phyloP scores from a whole-genome alignment of 1,140 invertebrate genomes.

The Popillia japonica region DNA sequence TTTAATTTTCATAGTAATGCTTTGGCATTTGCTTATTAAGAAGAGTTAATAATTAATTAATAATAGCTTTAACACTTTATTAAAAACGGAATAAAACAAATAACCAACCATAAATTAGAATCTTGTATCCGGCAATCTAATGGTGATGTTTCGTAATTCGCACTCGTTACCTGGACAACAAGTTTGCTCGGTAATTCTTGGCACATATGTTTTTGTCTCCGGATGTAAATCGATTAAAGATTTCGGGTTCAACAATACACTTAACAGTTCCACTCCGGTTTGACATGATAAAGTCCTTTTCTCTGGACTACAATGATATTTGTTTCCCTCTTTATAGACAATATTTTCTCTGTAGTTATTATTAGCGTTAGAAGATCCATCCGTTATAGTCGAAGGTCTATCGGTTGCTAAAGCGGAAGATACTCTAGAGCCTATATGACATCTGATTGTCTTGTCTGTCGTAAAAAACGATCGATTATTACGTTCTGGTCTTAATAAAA shows the following conservation, averaged over 20 bases:
- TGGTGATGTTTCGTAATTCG: conserved; percentile 53
- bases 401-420: conserved; percentile 60
- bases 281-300: conserved; percentile 62
- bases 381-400: conserved; percentile 37
- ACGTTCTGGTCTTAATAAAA: conserved; percentile 77
- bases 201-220: conserved; percentile 39
- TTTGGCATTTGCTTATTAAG: too few species aligned
- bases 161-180: conserved; percentile 51
- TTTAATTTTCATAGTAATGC: too few species aligned
- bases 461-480: conserved; percentile 83
- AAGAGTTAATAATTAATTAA: too few species aligned
- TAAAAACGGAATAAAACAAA: too few species aligned
- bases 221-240: conserved; percentile 45
- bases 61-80: too few species aligned
- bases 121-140: conserved; percentile 46
- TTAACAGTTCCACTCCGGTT: conserved; percentile 60
- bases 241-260: conserved; percentile 53
- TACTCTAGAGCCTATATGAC: conserved; percentile 74
- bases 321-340: conserved; percentile 35
- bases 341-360: conserved; percentile 40
- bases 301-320: conserved; percentile 40
- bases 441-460: conserved; percentile 79
- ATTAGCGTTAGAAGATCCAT: neutral
- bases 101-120: neutral
- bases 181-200: conserved; percentile 50